phyloP scores from a whole-genome alignment of 1,140 invertebrate genomes.

The Diabrotica virgifera region DNA sequence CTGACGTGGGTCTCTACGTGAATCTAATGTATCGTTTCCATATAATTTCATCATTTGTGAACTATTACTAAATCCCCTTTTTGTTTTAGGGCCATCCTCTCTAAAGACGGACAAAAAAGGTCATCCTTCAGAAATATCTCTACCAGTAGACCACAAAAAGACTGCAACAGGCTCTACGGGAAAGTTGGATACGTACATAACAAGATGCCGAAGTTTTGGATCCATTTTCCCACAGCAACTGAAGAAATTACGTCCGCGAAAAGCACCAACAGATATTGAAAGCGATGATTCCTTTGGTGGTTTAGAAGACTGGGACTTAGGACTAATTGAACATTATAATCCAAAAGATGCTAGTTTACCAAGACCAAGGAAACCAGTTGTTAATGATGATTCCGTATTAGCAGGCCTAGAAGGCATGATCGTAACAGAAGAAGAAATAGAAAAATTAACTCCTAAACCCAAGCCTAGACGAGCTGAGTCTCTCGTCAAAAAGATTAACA shows the following conservation, averaged over 20 bases:
- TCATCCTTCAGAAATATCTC: conserved; percentile 35
- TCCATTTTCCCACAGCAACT: conserved; percentile 47
- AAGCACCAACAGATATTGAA: conserved; percentile 40
- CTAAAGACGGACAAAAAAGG: conserved; percentile 18
- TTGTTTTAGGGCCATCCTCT: conserved; percentile 2
- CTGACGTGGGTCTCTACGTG: no score
- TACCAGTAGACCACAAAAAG: conserved; percentile 39
- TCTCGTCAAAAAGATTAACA: conserved; percentile 41
- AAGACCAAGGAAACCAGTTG: conserved; percentile 32
- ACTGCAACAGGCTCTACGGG: conserved; percentile 36
- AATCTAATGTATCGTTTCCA: no score
- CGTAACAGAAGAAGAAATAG: conserved; percentile 32
- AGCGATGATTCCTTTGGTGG: conserved; percentile 50
- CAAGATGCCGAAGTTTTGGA: conserved; percentile 46
- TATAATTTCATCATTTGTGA: no score
- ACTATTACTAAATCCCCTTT: background rate
- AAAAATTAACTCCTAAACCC: conserved; percentile 29
- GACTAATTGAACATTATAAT: conserved; percentile 48
- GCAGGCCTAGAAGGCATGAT: conserved; percentile 43
- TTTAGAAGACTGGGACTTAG: conserved; percentile 50
- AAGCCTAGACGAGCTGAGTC: conserved; percentile 40
- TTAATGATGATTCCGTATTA: conserved; percentile 29
- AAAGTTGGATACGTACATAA: conserved; percentile 48
- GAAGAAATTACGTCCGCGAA: conserved; percentile 40
- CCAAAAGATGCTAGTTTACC: conserved; percentile 46